A percentile compares a stretch with the other conserved stretches of the same genome.
Conservation (phyloP, 1,140 invertebrate species). For the Cydia amplana region DNA sequence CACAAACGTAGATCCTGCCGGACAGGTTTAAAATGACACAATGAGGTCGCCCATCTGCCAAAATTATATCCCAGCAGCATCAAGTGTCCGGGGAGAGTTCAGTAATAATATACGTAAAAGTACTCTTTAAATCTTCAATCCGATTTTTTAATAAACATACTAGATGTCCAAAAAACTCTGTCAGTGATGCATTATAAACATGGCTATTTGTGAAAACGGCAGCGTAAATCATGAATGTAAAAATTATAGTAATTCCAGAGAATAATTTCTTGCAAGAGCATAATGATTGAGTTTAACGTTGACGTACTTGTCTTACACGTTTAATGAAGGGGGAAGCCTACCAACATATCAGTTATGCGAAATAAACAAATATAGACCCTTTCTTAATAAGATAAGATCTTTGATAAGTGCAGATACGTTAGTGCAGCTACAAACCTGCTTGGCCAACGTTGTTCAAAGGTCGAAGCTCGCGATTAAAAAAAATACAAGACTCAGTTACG, state of each 20-base stretch:
- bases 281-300: conserved; percentile 26
- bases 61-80: neutral
- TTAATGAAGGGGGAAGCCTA: neutral
- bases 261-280: neutral
- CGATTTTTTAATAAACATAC: neutral
- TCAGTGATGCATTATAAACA: neutral
- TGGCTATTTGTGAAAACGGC: neutral
- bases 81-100: conserved; percentile 3
- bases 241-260: conserved; percentile 2
- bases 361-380: conserved; percentile 4
- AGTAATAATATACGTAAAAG: neutral
- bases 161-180: neutral
- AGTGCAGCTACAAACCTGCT: neutral
- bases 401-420: neutral
- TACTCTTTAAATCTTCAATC: too few species aligned
- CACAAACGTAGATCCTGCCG: neutral
- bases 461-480: neutral
- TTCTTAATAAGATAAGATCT: neutral
- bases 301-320: conserved; percentile 23
- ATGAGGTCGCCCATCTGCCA: neutral
- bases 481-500: neutral
- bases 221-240: conserved; percentile 1
- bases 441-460: neutral
- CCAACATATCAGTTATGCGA: neutral
- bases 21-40: neutral